A percentile compares a stretch with the other conserved stretches of the same genome.
phyloP scores from a whole-genome alignment of 2,797 vertebrate species.

The Apogon talboti region DNA sequence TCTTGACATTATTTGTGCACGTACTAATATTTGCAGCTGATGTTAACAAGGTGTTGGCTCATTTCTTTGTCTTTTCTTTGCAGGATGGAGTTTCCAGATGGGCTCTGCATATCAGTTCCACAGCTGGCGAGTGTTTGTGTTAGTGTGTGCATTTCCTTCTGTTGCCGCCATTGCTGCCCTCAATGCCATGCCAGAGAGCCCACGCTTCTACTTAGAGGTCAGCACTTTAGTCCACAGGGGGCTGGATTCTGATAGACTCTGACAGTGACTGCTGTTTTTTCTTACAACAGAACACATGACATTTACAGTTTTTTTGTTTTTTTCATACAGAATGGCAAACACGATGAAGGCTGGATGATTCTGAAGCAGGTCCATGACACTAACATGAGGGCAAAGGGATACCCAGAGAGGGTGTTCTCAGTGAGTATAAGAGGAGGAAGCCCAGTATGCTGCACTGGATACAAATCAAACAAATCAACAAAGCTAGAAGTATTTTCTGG shows the following conservation, averaged over 20 bases:
- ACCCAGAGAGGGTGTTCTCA: conserved; percentile 94
- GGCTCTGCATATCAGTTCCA: conserved; percentile 98
- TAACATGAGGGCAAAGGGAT: conserved; percentile 96
- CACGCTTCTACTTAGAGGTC: conserved; percentile 96
- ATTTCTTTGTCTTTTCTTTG: conserved; percentile 16
- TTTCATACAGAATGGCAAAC: conserved; percentile 91
- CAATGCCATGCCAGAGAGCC: conserved; percentile 95
- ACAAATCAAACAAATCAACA: too few species aligned
- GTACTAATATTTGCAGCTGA: conserved; percentile 6
- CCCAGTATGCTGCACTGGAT: not conserved
- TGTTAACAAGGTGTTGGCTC: conserved; percentile 10
- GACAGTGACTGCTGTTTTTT: not conserved
- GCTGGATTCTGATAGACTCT: conserved; percentile 3
- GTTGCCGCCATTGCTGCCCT: conserved; percentile 95
- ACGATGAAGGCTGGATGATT: conserved; percentile 98
- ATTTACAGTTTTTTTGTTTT: not conserved
- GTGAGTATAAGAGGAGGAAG: conserved; percentile 79
- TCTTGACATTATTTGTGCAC: not conserved
- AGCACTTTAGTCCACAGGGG: conserved; percentile 23
- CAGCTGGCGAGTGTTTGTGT: conserved; percentile 98
- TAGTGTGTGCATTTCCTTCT: conserved; percentile 94
- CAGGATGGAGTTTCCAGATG: conserved; percentile 99
- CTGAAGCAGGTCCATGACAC: conserved; percentile 97
- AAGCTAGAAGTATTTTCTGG: not conserved
- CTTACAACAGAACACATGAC: not conserved